Evolutionary conservation across 2,888 invertebrate genomes (phyloP), one percentile per base, ranked within the genome.

Genomic region (Omphaloscelis lunosa): DNA sequence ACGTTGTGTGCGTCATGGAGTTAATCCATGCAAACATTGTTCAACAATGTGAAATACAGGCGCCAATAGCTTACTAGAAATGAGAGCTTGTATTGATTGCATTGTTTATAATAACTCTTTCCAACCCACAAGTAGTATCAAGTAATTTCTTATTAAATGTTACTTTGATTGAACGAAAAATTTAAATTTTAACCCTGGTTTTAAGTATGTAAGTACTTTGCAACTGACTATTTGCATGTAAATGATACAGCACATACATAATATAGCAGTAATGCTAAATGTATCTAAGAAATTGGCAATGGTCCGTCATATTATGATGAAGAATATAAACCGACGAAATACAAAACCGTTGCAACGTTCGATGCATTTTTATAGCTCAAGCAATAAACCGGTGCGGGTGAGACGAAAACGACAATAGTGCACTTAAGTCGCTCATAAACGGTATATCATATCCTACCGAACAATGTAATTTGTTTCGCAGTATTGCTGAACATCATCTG

Each of bases 321-420:
- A 78, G 86, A 87, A 87, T 89, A 91, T 92, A 93, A 93, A 92
- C 90, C 85, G 73, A 68, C 79, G 89, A 89, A 87, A 90, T 88
- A 88, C 90, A 89, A 91, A 92, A 91, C 90, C 90, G 90, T 91
- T 93, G 93, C 93, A 91, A 82, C 91, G 92, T 95, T 95, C 95
- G 94, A 95, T 96, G 95, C 95, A 95, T 95, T 96, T 95, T 96
- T 96, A 95, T 95, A 91, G 94, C 89, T 89, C 72, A 65, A 82
- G 93, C 93, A 92, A 95, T 96, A 95, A 96, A 95, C 92, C 89
- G 75, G 48, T 59, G 74, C 78, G 86, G 75, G 84, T 85, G 90
- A 91, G 92, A 92, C 93, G 93, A 92, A 92, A 94, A 93, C 93
- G 93, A 95, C 95, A 94, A 95, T 94, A 88, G 92, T 91, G 93